Conservation (phyloP, 2,113 vertebrate species). For the Nothoprocta pentlandii region DNA sequence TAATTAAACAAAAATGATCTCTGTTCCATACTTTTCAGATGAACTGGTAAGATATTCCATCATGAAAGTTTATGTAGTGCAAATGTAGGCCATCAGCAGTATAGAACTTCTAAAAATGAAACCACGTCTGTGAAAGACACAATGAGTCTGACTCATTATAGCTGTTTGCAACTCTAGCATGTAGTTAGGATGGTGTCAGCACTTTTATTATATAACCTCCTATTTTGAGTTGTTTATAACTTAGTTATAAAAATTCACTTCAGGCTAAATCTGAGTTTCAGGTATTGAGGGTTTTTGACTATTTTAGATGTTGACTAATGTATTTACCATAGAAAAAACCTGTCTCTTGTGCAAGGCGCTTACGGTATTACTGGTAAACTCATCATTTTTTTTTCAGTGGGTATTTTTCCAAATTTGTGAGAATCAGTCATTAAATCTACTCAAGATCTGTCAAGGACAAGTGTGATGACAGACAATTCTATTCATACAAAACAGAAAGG, state of each 20-base stretch:
- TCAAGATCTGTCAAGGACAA: neutral
- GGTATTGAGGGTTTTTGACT: neutral
- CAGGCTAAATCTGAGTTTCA: constrained; percentile 22
- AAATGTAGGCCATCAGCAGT: constrained; percentile 54
- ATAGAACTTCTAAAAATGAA: constrained; percentile 61
- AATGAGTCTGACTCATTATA: constrained; percentile 48
- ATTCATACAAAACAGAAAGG: neutral
- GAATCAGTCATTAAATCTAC: neutral
- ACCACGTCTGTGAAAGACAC: constrained; percentile 20
- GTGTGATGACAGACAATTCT: neutral
- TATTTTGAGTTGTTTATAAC: constrained; percentile 51
- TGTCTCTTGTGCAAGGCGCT: neutral
- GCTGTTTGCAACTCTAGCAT: neutral
- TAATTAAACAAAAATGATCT: constrained; percentile 61
- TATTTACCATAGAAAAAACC: neutral
- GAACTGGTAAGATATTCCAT: constrained; percentile 50
- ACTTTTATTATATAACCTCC: constrained; percentile 25
- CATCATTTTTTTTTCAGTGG: neutral
- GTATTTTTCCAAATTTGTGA: neutral
- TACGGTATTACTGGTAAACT: neutral
- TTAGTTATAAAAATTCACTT: constrained; percentile 47
- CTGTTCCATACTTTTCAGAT: neutral
- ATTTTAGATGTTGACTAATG: neutral
- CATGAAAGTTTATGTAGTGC: constrained; percentile 43
- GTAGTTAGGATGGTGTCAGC: constrained; percentile 41